Percentiles rank a stretch among this genome's conserved stretches.
Evolutionary conservation across 2,113 vertebrate genomes (phyloP).

Genomic region (Todiramphus saurophagus): DNA sequence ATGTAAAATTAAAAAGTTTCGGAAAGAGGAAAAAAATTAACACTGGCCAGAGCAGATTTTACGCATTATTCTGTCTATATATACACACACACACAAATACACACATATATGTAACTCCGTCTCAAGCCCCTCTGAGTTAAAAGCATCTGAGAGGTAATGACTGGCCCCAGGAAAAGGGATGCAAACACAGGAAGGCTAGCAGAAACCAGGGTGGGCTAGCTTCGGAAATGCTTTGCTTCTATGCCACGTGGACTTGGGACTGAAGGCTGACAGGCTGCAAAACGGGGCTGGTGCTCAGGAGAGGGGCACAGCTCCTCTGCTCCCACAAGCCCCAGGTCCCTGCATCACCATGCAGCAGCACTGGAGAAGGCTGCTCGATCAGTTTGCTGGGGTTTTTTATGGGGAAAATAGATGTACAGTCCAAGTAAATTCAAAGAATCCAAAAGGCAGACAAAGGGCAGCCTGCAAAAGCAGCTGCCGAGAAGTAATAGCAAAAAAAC

Average conservation of each 20-base stretch:
- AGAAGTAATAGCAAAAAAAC: background rate
- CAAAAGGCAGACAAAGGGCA: background rate
- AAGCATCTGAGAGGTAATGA: background rate
- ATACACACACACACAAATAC: too few relatives aligned
- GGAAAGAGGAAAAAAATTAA: background rate
- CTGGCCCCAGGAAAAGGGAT: background rate
- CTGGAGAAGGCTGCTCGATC: accelerated
- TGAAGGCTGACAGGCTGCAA: background rate
- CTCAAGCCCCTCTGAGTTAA: background rate
- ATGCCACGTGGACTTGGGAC: accelerated
- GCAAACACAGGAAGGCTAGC: background rate
- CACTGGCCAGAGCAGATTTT: background rate
- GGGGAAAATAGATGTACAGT: background rate
- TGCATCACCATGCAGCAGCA: background rate
- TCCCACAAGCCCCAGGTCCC: background rate
- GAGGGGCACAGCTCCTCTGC: background rate
- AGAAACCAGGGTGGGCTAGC: background rate
- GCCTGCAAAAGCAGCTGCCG: background rate
- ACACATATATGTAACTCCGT: background rate
- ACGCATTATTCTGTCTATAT: background rate
- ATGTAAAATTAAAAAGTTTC: background rate
- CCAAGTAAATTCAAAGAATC: conserved; percentile 2
- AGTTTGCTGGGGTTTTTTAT: background rate
- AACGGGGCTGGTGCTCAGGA: background rate
- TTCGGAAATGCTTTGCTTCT: background rate